Conservation (phyloP, 2,888 invertebrate species). For the Hydraecia micacea region DNA sequence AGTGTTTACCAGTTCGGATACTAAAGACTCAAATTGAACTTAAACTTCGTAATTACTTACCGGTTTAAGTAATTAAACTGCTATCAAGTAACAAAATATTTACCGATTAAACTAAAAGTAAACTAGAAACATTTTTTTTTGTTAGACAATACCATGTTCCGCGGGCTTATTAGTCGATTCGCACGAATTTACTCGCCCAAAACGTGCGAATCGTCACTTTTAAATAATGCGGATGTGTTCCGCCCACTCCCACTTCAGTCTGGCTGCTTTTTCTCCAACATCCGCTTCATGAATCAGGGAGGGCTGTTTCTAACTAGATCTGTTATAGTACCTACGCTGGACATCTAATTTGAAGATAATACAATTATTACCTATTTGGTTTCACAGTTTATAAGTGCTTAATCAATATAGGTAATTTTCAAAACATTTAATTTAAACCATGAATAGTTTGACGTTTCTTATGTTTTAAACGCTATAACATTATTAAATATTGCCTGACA, state of each 20-base stretch:
- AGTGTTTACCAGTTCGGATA: conserved; percentile 1
- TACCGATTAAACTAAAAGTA: neutral
- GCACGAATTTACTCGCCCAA: too few relatives aligned
- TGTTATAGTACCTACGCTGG: neutral
- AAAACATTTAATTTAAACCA: neutral
- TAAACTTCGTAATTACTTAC: conserved; percentile 9
- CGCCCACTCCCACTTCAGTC: neutral
- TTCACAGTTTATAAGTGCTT: neutral
- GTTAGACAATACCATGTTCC: too few relatives aligned
- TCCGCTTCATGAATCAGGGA: neutral
- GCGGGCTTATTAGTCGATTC: too few relatives aligned
- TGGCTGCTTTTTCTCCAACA: neutral
- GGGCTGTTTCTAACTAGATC: neutral
- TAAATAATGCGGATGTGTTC: neutral
- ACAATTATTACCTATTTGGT: neutral
- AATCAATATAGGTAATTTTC: neutral
- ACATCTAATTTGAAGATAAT: neutral
- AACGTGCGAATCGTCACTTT: too few relatives aligned
- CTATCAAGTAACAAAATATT: neutral
- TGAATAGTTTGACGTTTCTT: neutral
- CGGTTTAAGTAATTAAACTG: neutral
- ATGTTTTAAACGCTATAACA: neutral
- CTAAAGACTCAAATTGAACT: conserved; percentile 22
- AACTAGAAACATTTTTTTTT: neutral
- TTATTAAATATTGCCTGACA: neutral